Evolutionary conservation across 1,140 invertebrate species (phyloP), one percentile per base, ranked within the genome.

Genomic region (Papilio glaucus): DNA sequence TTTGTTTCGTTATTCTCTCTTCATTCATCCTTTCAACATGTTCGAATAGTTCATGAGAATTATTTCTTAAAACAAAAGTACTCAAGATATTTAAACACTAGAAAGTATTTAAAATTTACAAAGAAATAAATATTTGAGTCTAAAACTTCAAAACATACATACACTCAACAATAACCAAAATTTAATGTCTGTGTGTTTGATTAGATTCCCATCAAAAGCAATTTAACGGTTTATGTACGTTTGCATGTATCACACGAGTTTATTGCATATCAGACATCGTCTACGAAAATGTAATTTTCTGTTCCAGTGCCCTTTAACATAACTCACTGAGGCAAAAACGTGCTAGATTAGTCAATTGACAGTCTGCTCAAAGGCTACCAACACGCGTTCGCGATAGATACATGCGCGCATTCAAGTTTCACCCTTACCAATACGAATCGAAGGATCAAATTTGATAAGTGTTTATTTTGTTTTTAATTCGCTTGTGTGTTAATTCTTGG

Each of bases 211-310:
- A 12, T 10, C 21, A 21, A 8, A 53, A 53, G 7, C 21, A 57
- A 57, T 57, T 53, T 1, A 53, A 21, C 15, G 49, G 9, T 57
- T 9, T 33, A 33, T 9, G 7, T 45, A 49, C 21, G 4, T 49
- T 15, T 49, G 45, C 18, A 49, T 49, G 2, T 33, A 33, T 33
- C 15, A 21, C 18, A 9, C 18, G 10, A 65, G 62, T 39, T 65
- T 38, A 39, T 65, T 65, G 62, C 62, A 65, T 39, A 39, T 65
- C 37, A 10, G 15, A 65, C 33, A 37, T 65, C 29, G 61, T 26
- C 65, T 45, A 42, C 65, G 41, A 68, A 68, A 67, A 67, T 67
- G 65, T 68, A 68, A 68, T 68, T 68, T 45, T 68, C 65, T 68
- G 18, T 68, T 45, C 38, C 65, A 45, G 9, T 69, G 67, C 67